phyloP scores from a whole-genome alignment of 2,797 vertebrate genomes.

The Apogon talboti region DNA sequence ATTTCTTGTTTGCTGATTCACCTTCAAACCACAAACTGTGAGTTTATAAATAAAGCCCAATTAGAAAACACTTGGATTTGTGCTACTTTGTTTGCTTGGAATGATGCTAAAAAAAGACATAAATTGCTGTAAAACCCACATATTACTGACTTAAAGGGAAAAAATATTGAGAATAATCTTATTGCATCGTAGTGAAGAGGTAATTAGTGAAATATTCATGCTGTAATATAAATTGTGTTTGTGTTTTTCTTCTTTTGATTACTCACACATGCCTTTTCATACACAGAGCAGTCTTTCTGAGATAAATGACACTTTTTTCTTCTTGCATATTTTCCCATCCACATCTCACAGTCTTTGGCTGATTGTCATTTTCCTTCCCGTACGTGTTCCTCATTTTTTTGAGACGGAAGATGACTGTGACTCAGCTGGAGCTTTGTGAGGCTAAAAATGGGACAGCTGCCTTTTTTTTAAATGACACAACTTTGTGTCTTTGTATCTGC shows the following conservation, averaged over 20 bases:
- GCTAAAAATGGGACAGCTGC: constrained; percentile 80
- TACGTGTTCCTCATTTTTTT: constrained; percentile 61
- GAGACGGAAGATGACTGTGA: constrained; percentile 67
- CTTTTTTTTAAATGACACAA: constrained; percentile 73
- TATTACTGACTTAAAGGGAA: constrained; percentile 24
- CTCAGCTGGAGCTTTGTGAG: constrained; percentile 72
- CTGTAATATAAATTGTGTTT: constrained; percentile 26
- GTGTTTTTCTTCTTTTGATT: constrained; percentile 15
- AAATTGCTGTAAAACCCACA: constrained; percentile 21
- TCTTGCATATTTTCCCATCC: constrained; percentile 21
- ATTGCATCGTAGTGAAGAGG: constrained; percentile 15
- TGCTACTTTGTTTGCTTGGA: constrained; percentile 43
- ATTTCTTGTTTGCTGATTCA: constrained; percentile 33
- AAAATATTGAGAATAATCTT: constrained; percentile 10
- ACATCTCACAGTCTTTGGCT: constrained; percentile 46
- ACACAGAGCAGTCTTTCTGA: constrained; percentile 22
- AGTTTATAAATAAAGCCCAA: constrained; percentile 19
- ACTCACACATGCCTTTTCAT: constrained; percentile 28
- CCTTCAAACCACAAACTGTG: constrained; percentile 43
- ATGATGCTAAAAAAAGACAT: neutral
- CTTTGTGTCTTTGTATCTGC: constrained; percentile 75
- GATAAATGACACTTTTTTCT: constrained; percentile 38
- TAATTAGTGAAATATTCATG: constrained; percentile 24
- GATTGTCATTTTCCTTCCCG: constrained; percentile 56
- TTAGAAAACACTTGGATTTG: constrained; percentile 40